These are phyloP conservation scores for Chorisops tibialis DNA, from an alignment of 2,888 invertebrate species.

Conservation along the genomic window DNA sequence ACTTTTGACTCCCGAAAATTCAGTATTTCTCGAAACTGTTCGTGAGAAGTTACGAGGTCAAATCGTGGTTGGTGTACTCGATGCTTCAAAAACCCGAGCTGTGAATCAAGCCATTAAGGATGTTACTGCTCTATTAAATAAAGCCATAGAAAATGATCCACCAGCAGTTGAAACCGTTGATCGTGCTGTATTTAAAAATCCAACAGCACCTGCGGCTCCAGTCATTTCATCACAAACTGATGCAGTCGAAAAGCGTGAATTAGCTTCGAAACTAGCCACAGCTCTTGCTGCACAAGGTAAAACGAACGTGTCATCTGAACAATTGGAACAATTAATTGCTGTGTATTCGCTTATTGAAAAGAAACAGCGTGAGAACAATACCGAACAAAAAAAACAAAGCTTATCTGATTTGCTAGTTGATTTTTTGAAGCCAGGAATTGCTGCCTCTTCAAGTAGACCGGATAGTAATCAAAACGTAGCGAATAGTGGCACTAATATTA, in stretches of 20 bases:
- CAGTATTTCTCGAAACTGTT: slow-evolving; percentile 53
- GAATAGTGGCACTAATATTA: not conserved
- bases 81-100: slow-evolving; percentile 59
- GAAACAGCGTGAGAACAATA: slow-evolving; percentile 32
- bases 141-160: slow-evolving; percentile 34
- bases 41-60: slow-evolving; percentile 55
- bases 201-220: not conserved
- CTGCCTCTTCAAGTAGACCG: not conserved
- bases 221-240: slow-evolving; percentile 39
- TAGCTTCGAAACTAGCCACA: slow-evolving; percentile 70
- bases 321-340: slow-evolving; percentile 74
- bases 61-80: slow-evolving; percentile 63
- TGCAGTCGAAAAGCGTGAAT: slow-evolving; percentile 52
- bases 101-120: slow-evolving; percentile 69
- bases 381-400: slow-evolving; percentile 35
- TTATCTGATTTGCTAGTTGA: slow-evolving; percentile 39
- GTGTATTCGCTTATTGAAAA: slow-evolving; percentile 55
- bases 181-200: not conserved
- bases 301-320: slow-evolving; percentile 74
- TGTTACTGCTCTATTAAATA: slow-evolving; percentile 65
- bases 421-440: slow-evolving; percentile 33
- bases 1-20: slow-evolving; percentile 64
- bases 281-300: slow-evolving; percentile 79
- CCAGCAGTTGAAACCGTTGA: not conserved
- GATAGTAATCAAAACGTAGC: no score